Base-by-base conservation (phyloP, 2,888 invertebrate genomes). In the Aelia acuminata region DNA sequence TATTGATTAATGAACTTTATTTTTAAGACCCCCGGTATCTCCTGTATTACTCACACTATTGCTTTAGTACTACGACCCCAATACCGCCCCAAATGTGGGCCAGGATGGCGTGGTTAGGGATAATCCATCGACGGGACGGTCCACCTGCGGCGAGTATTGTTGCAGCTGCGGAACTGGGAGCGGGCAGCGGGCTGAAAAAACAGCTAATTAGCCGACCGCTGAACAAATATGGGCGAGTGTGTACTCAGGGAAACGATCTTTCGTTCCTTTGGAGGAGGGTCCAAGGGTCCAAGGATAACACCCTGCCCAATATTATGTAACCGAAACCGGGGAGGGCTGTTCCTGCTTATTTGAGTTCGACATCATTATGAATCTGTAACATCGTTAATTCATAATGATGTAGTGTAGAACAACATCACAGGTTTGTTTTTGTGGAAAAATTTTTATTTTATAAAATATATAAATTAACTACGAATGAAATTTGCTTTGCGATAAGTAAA, bases 161-260 rank as follows among this genome's bases (percentile, higher is more conserved):
- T 18, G n/a, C 84, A 49, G 48, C 84, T 49, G 84, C 50, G 18
- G 43, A 20, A 18, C 63, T 35, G 26, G 63, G 63, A 70, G 63
- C 84, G 48, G 49, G 49, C 49, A 50, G 84, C 11, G 47, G 31
- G 20, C 70, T 70, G 87, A 70, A 87, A 87, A 87, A 87, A 87
- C 63, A 87, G 63, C 63, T 87, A 87, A 87, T 87, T 87, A 87
- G 20, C 35, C 57, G 31, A 63, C 87, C 63, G 70, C 87, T 87
- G 87, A 63, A 87, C 87, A 87, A 87, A 87, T 63, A 87, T n/a
- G 49, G 50, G 39, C 85, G 49, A 22, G 49, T 47, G 50, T 35
- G 84, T 84, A n/a, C 85, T 53, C 50, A 53, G 49, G 50, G 39
- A 50, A 26, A 50, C 85, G 53, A 50, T 53, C 39, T 53, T 31